Percentiles rank a stretch among this genome's conserved stretches.
These are phyloP conservation scores for Paracentrotus lividus DNA, from an alignment of 53 echinoderm and acorn worm species.

Conservation along the genomic window DNA sequence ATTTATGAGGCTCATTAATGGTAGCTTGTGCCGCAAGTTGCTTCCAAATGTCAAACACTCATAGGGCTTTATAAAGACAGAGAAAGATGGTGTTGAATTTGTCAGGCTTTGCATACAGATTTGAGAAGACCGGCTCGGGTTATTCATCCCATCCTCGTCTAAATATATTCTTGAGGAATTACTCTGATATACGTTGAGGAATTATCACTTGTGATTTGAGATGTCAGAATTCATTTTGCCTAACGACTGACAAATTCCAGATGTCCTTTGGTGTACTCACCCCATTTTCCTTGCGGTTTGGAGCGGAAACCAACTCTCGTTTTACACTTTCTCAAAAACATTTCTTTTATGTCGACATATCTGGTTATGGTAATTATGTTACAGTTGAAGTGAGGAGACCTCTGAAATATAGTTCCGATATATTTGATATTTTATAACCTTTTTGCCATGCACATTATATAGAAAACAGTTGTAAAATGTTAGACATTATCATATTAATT, in stretches of 20 bases:
- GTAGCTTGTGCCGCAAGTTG: conserved; percentile 22
- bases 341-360: background rate
- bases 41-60: conserved; percentile 42
- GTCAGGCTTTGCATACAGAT: conserved; percentile 9
- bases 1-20: conserved; percentile 37
- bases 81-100: conserved; percentile 24
- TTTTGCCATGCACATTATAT: too few relatives aligned
- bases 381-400: too few relatives aligned
- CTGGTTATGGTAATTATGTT: background rate
- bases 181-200: conserved; percentile 54
- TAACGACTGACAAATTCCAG: conserved; percentile 9
- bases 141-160: conserved; percentile 21
- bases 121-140: background rate
- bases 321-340: background rate
- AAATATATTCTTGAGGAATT: conserved; percentile 20
- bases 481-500: too few relatives aligned
- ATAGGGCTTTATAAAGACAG: conserved; percentile 19
- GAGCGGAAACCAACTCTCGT: background rate
- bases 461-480: too few relatives aligned
- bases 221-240: conserved; percentile 24
- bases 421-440: too few relatives aligned
- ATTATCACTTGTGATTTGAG: conserved; percentile 43
- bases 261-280: background rate
- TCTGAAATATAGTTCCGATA: too few relatives aligned
- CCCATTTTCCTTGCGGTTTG: background rate